phyloP scores from a whole-genome alignment of 2,797 vertebrate species.

The Halcyon leucocephala region DNA sequence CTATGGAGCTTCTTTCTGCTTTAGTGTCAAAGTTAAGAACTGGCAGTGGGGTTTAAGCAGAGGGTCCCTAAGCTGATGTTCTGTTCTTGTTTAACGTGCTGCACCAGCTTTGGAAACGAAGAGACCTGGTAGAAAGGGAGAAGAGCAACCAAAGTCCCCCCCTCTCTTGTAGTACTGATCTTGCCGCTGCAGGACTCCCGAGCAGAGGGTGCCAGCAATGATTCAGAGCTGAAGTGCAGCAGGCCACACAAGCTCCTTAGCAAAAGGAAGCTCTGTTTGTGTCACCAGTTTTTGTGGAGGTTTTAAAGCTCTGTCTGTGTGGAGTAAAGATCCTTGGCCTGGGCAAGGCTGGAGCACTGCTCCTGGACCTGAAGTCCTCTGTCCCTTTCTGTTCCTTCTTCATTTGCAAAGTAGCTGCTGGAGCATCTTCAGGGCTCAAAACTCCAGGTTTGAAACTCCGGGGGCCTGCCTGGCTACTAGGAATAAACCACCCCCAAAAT shows the following conservation, averaged over 20 bases:
- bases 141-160: not conserved
- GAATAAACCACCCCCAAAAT: not conserved
- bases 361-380: not conserved
- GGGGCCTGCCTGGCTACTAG: not conserved
- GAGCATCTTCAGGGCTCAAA: not conserved
- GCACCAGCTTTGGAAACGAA: not conserved
- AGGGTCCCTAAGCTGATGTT: not conserved
- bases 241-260: not conserved
- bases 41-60: not conserved
- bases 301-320: not conserved
- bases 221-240: not conserved
- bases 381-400: not conserved
- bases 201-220: not conserved
- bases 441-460: not conserved
- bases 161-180: not conserved
- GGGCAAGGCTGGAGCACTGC: not conserved
- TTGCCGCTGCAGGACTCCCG: not conserved
- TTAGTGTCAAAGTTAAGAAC: fast-evolving
- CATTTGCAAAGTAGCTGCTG: not conserved
- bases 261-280: not conserved
- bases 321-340: not conserved
- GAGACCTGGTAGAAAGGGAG: not conserved
- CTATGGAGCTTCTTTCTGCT: not conserved
- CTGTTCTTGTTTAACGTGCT: not conserved
- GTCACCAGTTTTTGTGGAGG: not conserved